Conservation (phyloP, 2,113 vertebrate species). For the Muntiacus muntjak region DNA sequence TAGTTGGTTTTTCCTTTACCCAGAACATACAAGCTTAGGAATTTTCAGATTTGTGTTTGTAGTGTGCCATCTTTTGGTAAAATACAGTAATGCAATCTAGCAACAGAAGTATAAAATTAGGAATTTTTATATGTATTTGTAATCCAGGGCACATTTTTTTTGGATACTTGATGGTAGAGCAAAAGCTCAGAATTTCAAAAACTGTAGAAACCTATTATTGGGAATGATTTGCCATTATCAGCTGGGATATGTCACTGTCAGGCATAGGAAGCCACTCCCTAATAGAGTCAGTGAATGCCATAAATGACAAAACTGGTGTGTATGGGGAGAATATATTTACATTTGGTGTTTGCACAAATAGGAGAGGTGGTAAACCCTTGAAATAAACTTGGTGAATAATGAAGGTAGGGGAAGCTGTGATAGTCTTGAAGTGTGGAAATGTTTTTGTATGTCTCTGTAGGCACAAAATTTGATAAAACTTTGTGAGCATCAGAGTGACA, state of each 20-base stretch:
- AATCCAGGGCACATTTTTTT: background rate
- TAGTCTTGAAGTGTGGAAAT: background rate
- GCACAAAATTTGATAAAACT: background rate
- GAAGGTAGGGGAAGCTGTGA: background rate
- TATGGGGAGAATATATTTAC: background rate
- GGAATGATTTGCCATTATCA: background rate
- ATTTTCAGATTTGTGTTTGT: slow-evolving; percentile 39
- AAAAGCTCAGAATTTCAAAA: background rate
- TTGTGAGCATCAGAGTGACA: background rate
- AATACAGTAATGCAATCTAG: slow-evolving; percentile 12
- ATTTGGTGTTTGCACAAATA: background rate
- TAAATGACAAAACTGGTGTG: background rate
- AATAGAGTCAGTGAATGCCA: background rate
- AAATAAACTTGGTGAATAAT: background rate
- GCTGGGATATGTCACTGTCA: background rate
- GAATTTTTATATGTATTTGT: slow-evolving; percentile 6
- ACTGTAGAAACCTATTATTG: background rate
- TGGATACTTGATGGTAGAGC: background rate
- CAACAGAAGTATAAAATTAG: background rate
- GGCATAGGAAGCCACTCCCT: background rate
- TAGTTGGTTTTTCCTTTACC: background rate
- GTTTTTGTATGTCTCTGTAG: background rate
- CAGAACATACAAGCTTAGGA: background rate
- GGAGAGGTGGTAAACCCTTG: background rate
- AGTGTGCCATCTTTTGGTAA: slow-evolving; percentile 59